Base-by-base conservation (phyloP, 1,140 invertebrate genomes). In the Myzus persicae region DNA sequence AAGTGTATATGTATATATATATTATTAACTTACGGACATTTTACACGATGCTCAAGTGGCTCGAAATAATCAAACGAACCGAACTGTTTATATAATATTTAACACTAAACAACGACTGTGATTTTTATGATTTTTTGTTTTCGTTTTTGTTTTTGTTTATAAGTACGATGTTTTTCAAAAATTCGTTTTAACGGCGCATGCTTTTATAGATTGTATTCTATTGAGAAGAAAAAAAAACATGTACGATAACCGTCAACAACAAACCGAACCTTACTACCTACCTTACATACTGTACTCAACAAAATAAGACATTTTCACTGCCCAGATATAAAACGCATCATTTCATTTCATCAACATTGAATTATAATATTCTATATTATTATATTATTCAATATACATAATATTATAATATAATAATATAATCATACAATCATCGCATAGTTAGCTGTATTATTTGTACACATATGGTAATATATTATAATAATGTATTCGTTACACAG, bases 171-270 rank as follows among this genome's bases (percentile, higher is more conserved):
- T 67, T 42, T 91, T 91, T 81, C 76, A 26, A 81, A 82, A 92
- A 46, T 91, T 84, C 76, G 76, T 84, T 82, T 82, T 84, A n/a
- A 84, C 44, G 9, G 67, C 76, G 91, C 91, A 92, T 92, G 91
- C 91, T 82, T 84, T 92, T 40, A 20, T 82, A 92, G 7, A 88
- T 46, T 48, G 14, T 46, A 46, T 88, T 48, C n/a, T 48, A 89
- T 51, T 51, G 8, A 31, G n/a, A 44, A 87, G 38, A 87, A 44
- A 89, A 42, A 44, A 31, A 51, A 9, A 38, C 22, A 38, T 24
- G 8, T 89, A 89, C 20, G 31, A 88, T 14, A 40, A 89, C 46
- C 46, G 36, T 89, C 36, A 38, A 40, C 36, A 4, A 54, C 48
- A 14, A 14, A 54, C 36, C 31, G 11, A 14, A 76, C 31, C 9